Base-by-base conservation (phyloP, 1,140 invertebrate genomes). In the Leptestheria dahalacensis region DNA sequence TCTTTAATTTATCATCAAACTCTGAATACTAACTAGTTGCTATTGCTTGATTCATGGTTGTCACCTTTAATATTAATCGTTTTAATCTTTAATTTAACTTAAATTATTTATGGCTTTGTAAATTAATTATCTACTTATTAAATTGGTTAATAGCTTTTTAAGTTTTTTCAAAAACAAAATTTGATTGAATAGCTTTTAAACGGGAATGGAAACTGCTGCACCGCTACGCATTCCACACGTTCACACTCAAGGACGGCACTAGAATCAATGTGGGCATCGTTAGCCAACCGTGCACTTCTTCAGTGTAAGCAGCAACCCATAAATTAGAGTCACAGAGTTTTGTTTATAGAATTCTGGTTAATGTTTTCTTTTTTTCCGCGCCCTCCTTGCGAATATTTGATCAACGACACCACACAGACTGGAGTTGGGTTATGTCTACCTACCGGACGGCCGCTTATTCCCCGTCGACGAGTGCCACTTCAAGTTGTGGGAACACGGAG, bases 141-240 rank as follows among this genome's bases (percentile, higher is more conserved):
- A n/a, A n/a, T n/a, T n/a, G n/a, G n/a, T n/a, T n/a, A n/a, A n/a
- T n/a, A n/a, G n/a, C n/a, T n/a, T n/a, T n/a, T n/a, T n/a, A 21
- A 2, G 12, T 24, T 24, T 28, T 12, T 12, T 33, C 3, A 33
- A 59, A 25, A 24, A 25, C 10, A 15, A 18, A n/a, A 18, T 48
- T 28, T 59, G 24, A 41, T 29, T 29, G 53, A 53, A 12, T 62
- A 79, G 82, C 82, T 21, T 68, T 78, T 24, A 79, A 79, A 62
- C 68, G 84, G 48, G 81, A 85, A 65, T 86, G 84, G 84, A 76
- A 73, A 41, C 65, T 82, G 46, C 77, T 85, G 72, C 81, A 85
- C 65, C 71, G 84, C 28, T 86, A 85, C 67, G 79, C 76, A 2
- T 79, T 84, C 64, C 81, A 84, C 66, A 83, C 82, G 71, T 77